Base-by-base conservation (phyloP, 2,113 vertebrate species). In the Bagarius yarrelli region DNA sequence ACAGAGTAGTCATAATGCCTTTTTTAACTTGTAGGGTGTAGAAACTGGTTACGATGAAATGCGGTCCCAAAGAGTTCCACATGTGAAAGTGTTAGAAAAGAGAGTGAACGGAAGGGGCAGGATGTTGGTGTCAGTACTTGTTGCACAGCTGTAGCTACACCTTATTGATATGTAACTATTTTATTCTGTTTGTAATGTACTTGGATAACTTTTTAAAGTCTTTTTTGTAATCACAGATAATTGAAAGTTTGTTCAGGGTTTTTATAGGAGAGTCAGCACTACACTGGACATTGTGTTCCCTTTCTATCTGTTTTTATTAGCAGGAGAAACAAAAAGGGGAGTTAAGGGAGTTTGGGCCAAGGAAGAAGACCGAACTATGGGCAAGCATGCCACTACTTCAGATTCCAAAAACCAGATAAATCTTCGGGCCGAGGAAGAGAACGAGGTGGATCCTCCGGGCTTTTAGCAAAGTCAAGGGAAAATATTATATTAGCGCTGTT, bases 261-360 rank as follows among this genome's bases (percentile, higher is more conserved):
- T 75, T 78, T 30, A 21, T 12, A 30, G 25, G n/a, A 47, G 44
- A 40, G 72, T 73, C 40, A 30, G 76, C 79, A 75, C 25, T 80
- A 64, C 81, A 44, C 25, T 52, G 71, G 84, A 83, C 85, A 85
- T 2, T 74, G 67, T 57, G 67, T 81, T 78, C 79, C 30, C 36
- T 36, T 30, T 82, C 57, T 63, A 21, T 90, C 87, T 88, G 80
- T 76, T 88, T 89, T 89, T 86, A 89, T 82, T 74, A 77, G 57
- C 8, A 8, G 36, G 57, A 67, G 63, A 71, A 83, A 70, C 81
- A 84, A 88, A 79, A 64, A 87, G 59, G 32, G 34, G 55, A 79
- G 66, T 80, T 70, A 84, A 67, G 78, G 67, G 21, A 50, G 75
- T 77, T 64, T 19, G 14, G 34, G 78, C 57, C 23, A 25, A 71